Base-by-base conservation (phyloP, 2,888 invertebrate genomes). In the Caenorhabditis wallacei region DNA sequence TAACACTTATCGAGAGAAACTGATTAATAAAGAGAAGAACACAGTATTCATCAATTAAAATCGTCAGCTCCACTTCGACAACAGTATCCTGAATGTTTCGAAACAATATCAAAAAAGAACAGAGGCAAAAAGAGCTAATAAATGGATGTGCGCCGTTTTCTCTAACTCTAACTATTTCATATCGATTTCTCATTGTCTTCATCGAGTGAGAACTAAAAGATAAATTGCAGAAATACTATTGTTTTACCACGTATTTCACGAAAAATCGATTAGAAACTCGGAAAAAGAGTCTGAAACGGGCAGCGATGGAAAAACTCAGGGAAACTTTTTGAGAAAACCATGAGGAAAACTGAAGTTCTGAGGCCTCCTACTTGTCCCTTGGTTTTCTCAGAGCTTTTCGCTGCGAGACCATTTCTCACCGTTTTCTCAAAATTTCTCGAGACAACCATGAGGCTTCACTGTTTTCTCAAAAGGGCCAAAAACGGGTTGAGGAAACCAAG, bases 201-300 rank as follows among this genome's bases (percentile, higher is more conserved):
- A 43, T 13, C 2, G 43, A 43, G 2, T 18, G 8, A 10, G 18
- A 18, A 20, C 8, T 7, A 16, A 7, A 18, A 51, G 18, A 43
- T 2, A n/a, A 46, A n/a, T 16, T n/a, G 46, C 16, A 3, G 46
- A 46, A 46, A 37, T 7, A 18, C 46, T 2, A 18, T 11, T 8
- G n/a, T 4, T 48, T 3, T 35, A 56, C 56, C n/a, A 30, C n/a
- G 35, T 35, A n/a, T 35, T 64, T 64, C 48, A 22, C 11, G 43
- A 53, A 53, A 37, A 66, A 66, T 66, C 66, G 53, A 66, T 66
- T 11, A 8, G 13, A 37, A 66, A 37, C 66, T 37, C 48, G 16
- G 30, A 20, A 64, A 66, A 53, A 53, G 20, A 16, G 13, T 16
- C 66, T 66, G 66, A 66, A 66, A 66, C 66, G 66, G 66, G 66